Evolutionary conservation across 2,113 vertebrate genomes (phyloP).

Genomic region (Actenoides lindsayi): DNA sequence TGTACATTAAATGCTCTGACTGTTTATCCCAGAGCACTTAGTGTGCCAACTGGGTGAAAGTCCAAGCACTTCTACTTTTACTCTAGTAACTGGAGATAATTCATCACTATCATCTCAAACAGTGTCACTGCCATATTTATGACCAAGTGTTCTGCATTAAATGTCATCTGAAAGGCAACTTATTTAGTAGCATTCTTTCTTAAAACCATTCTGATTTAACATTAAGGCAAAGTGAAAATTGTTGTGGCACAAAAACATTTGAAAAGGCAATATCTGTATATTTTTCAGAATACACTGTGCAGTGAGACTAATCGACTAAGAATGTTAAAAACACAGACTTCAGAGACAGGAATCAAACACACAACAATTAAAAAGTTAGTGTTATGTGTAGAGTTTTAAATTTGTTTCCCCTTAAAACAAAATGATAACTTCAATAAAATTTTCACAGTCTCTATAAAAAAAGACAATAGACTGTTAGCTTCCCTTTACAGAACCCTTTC

Average conservation of each 20-base stretch:
- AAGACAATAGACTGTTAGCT: background rate
- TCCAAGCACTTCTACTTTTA: background rate
- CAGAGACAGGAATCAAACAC: background rate
- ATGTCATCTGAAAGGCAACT: background rate
- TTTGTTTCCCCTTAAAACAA: conserved; percentile 1
- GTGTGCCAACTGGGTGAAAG: background rate
- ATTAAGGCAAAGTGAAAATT: background rate
- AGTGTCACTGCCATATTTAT: background rate
- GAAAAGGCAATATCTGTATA: background rate
- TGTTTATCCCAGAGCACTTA: background rate
- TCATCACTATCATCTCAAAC: background rate
- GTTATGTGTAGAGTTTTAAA: background rate
- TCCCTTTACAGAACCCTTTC: background rate
- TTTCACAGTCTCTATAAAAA: background rate
- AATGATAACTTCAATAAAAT: background rate
- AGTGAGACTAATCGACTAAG: background rate
- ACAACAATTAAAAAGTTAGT: background rate
- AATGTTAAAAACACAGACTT: background rate
- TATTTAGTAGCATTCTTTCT: background rate
- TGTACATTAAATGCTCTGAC: background rate
- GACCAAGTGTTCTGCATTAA: background rate
- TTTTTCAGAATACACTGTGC: background rate
- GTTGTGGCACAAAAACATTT: background rate
- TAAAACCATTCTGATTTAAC: background rate
- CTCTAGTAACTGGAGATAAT: background rate